Base-by-base conservation (phyloP, 2,888 invertebrate genomes). In the Dasysyrphus albostriatus region DNA sequence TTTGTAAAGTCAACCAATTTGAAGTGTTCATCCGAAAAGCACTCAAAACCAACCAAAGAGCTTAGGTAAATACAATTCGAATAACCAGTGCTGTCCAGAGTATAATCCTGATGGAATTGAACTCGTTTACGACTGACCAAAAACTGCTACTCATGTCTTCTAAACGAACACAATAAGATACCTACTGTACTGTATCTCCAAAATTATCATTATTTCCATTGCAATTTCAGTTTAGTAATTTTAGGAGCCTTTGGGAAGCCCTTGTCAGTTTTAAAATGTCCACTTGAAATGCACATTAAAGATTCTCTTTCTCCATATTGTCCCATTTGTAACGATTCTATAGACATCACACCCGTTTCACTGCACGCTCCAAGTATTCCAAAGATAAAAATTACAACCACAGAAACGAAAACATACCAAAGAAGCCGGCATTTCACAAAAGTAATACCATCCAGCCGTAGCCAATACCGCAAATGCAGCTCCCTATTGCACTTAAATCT, bases 381-480 rank as follows among this genome's bases (percentile, higher is more conserved):
- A 44, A 34, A 32, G 67, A 58, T 54, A 67, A 58, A 80, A 70
- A 81, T 61, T 67, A 72, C 58, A 75, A 54, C 70, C 51, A 32
- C 67, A 54, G 42, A 81, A 67, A 44, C 39, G 37, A 47, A 76
- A 81, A 61, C 24, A 24, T 51, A 47, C 73, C 59, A 78, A 77
- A 73, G 65, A 59, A 72, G 37, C 29, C 42, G 47, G 67, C 29
- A n/a, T 34, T 47, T 63, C 29, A 56, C 49, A 75, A 70, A 80
- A 72, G 75, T 70, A 75, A 70, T 58, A 58, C 19, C 83, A 70
- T 34, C 69, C 56, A 74, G 77, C 58, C 56, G 47, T 58, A 54
- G 44, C 67, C 69, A 59, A 29, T 72, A 75, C 70, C 65, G 39
- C 67, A 72, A 81, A 76, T 80, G 84, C 70, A 76, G 81, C 47